Conservation (phyloP, 2,113 vertebrate species). For the Elaphurus davidianus region DNA sequence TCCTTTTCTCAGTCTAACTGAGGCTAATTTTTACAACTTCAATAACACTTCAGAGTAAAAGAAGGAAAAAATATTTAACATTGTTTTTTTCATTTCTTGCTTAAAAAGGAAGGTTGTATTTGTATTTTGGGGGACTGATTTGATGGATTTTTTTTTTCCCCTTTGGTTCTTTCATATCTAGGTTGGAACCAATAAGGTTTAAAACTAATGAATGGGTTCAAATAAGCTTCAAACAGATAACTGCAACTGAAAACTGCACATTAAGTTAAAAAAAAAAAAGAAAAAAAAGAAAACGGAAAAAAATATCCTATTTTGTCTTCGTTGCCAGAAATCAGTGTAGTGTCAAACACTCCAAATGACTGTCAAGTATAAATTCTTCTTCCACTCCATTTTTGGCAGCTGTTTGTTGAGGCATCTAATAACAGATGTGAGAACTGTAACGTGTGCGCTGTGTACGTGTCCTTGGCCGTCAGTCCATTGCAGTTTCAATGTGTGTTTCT, state of each 20-base stretch:
- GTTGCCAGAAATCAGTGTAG: conserved; percentile 97
- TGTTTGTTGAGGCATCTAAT: conserved; percentile 95
- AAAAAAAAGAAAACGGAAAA: conserved; percentile 59
- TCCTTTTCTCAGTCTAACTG: conserved; percentile 92
- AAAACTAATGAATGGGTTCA: conserved; percentile 94
- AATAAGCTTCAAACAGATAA: conserved; percentile 93
- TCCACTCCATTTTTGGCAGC: conserved; percentile 94
- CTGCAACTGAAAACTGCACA: conserved; percentile 92
- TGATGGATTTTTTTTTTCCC: conserved; percentile 56
- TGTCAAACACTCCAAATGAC: conserved; percentile 94
- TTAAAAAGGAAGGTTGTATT: conserved; percentile 79
- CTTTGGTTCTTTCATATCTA: conserved; percentile 80
- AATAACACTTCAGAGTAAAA: conserved; percentile 84
- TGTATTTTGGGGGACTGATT: conserved; percentile 55
- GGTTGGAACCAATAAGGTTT: conserved; percentile 84
- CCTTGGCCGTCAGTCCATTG: conserved; percentile 98
- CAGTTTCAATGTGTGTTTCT: conserved; percentile 99
- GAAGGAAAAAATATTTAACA: conserved; percentile 88
- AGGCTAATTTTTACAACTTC: conserved; percentile 91
- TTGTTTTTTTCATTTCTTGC: conserved; percentile 82
- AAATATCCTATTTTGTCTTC: conserved; percentile 88
- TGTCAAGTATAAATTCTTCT: conserved; percentile 90
- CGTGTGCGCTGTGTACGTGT: conserved; percentile 98
- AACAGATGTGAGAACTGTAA: conserved; percentile 96
- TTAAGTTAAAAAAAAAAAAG: conserved; percentile 79